Base-by-base conservation (phyloP, 2,888 invertebrate genomes). In the Gastrophysa polygoni region DNA sequence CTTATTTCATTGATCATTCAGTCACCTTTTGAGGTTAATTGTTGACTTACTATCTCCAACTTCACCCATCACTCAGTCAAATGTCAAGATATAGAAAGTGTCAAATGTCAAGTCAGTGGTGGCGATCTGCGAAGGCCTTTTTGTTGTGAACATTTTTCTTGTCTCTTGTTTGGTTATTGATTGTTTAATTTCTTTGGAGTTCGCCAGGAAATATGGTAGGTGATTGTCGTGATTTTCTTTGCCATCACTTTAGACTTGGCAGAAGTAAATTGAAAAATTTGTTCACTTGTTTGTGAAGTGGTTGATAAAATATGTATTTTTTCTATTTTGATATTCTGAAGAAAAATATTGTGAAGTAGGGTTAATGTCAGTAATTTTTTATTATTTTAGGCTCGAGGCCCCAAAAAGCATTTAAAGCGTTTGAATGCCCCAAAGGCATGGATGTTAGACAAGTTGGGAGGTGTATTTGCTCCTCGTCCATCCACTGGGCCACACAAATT, bases 401-500 rank as follows among this genome's bases (percentile, higher is more conserved):
- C 97, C 49, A 98, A 97, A 85, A 98, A 98, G 87, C 98, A 98
- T 86, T 88, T 99, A 88, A 99, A 99, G 91, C 96, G 99, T 84
- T 88, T 99, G 79, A 92, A 94, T 82, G 99, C 99, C 64, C 99
- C 99, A 10, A 98, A 97, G 85, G 95, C 98, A 92, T 99, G 99
- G 99, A 98, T 99, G 98, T 90, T 99, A 88, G 98, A 98, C 88
- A 99, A 99, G 85, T 86, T 98, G 77, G 96, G 96, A 70, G 98
- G 98, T 80, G 96, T 95, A 63, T 98, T 95, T 82, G 98, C 99
- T 73, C 98, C 98, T 68, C 91, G 97, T 77, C 98, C 99, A 67
- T 94, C 95, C 80, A 92, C 95, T 71, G 99, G 99, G 62, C 98
- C 99, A 64, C 99, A 99, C 88, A 98, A 96, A 83, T 84, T 98